These are phyloP conservation scores for Balanococcus diminutus DNA, from an alignment of 2,888 invertebrate genomes.

Conservation along the genomic window DNA sequence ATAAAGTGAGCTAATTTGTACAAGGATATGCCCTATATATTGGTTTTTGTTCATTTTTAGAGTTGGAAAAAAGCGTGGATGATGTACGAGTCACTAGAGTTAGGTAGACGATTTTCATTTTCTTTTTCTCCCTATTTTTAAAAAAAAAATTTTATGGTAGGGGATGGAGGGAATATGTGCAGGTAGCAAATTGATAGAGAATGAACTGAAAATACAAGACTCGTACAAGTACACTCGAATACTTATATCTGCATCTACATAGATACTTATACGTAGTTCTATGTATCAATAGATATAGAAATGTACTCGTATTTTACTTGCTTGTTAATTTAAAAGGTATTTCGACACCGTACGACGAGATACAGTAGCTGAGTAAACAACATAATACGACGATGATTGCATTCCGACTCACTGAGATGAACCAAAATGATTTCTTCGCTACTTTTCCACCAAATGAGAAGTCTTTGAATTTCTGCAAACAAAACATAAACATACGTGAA, in stretches of 20 bases:
- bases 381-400: constrained; percentile 73
- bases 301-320: constrained; percentile 59
- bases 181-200: too few species aligned
- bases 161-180: too few species aligned
- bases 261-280: too few species aligned
- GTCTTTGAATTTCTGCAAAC: constrained; percentile 68
- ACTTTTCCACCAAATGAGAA: constrained; percentile 62
- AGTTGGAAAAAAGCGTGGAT: too few species aligned
- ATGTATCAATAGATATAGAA: too few species aligned
- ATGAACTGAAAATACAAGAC: too few species aligned
- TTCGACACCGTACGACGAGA: constrained; percentile 63
- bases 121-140: too few species aligned
- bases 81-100: too few species aligned
- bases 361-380: constrained; percentile 67
- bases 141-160: too few species aligned
- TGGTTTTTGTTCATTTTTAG: not conserved
- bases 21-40: not conserved
- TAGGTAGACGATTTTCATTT: too few species aligned
- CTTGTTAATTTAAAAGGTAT: constrained; percentile 72
- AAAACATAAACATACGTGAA: constrained; percentile 56
- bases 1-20: not conserved
- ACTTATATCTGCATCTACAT: too few species aligned
- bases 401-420: constrained; percentile 72
- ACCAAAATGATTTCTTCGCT: constrained; percentile 66
- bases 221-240: too few species aligned